Evolutionary conservation across 2,113 vertebrate genomes (phyloP).

Genomic region (Pelobates fuscus): DNA sequence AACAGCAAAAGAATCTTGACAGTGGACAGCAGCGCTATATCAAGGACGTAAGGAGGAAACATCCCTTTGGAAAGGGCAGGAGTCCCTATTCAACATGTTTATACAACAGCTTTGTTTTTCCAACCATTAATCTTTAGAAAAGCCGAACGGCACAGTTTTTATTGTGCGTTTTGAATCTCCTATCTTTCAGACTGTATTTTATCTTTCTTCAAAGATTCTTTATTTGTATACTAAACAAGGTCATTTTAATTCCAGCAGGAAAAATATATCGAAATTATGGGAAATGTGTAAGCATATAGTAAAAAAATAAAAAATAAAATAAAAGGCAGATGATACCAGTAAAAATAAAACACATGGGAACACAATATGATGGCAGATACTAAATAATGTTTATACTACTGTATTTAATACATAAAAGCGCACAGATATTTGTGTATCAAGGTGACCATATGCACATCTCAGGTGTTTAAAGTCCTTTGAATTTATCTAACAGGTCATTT

Average conservation of each 20-base stretch:
- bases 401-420: too few species aligned
- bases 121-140: conserved; percentile 41
- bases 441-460: too few species aligned
- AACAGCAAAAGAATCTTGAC: too few species aligned
- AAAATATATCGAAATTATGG: neutral
- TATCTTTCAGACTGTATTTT: conserved; percentile 1
- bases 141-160: conserved; percentile 1
- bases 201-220: conserved; percentile 31
- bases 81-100: conserved; percentile 24
- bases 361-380: too few species aligned
- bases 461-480: too few species aligned
- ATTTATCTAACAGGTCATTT: too few species aligned
- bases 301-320: too few species aligned
- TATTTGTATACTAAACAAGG: neutral
- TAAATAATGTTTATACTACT: too few species aligned
- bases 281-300: neutral
- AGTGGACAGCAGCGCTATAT: conserved; percentile 24
- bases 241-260: neutral
- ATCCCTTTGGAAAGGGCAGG: conserved; percentile 31
- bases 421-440: too few species aligned
- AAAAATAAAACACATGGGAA: too few species aligned
- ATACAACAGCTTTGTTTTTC: conserved; percentile 33
- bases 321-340: too few species aligned
- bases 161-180: neutral
- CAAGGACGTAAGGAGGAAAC: conserved; percentile 32